Evolutionary conservation across 2,113 vertebrate species (phyloP).

Genomic region (Caretta caretta): DNA sequence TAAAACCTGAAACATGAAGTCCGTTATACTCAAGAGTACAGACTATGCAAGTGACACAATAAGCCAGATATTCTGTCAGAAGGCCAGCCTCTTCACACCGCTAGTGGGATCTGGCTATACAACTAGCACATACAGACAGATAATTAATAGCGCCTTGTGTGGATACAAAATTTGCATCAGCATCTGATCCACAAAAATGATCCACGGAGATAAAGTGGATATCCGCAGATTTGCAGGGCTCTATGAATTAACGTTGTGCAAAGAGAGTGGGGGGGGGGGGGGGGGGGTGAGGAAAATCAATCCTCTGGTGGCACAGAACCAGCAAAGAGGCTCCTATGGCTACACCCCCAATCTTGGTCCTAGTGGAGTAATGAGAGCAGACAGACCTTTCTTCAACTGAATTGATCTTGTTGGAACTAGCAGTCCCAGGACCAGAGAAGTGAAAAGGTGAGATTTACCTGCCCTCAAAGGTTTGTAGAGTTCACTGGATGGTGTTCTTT

Average conservation of each 20-base stretch:
- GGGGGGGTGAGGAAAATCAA: rapidly evolving
- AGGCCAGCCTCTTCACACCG: not conserved
- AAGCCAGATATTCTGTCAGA: not conserved
- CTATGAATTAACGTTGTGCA: not conserved
- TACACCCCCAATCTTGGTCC: not conserved
- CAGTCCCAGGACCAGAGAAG: not conserved
- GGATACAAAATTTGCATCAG: too few species aligned
- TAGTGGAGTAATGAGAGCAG: not conserved
- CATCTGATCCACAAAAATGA: too few species aligned
- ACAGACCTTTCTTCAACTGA: not conserved
- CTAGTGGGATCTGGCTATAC: not conserved
- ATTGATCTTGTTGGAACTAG: not conserved
- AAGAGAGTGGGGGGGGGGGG: rapidly evolving
- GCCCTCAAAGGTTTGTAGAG: slow-evolving; percentile 94
- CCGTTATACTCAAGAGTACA: not conserved
- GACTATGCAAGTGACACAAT: not conserved
- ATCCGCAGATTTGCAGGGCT: too few species aligned
- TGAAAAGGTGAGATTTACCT: slow-evolving; percentile 73
- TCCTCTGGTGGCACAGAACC: not conserved
- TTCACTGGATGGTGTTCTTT: slow-evolving; percentile 94
- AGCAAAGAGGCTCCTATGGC: not conserved
- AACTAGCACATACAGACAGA: not conserved
- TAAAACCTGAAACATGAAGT: not conserved
- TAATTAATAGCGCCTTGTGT: too few species aligned
- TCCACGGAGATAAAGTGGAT: too few species aligned